phyloP scores from a whole-genome alignment of 2,113 vertebrate genomes.

The Emydura subglobosa region DNA sequence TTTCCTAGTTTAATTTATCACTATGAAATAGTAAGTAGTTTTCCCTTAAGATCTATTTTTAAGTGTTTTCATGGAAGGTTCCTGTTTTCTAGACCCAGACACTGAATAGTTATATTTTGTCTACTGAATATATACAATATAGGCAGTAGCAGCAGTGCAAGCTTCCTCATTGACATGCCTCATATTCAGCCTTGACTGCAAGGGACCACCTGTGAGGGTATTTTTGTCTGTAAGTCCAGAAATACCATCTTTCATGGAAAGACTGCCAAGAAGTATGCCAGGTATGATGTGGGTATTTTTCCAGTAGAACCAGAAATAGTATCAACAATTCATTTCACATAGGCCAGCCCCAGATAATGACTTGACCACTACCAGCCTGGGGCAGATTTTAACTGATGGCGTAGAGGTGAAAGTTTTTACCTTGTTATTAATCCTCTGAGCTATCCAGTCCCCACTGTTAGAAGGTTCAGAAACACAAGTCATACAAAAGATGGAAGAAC shows the following conservation, averaged over 20 bases:
- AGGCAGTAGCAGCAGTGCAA: neutral
- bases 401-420: neutral
- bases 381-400: neutral
- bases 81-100: neutral
- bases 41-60: neutral
- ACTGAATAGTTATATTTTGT: neutral
- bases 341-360: neutral
- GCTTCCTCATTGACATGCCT: neutral
- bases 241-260: neutral
- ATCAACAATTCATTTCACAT: neutral
- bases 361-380: neutral
- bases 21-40: neutral
- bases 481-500: neutral
- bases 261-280: neutral
- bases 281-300: neutral
- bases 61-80: neutral
- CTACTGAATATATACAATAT: neutral
- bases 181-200: neutral
- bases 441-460: neutral
- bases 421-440: neutral
- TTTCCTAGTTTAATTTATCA: constrained; percentile 10
- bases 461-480: neutral
- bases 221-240: neutral
- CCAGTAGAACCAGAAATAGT: neutral
- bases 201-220: neutral